Evolutionary conservation across 1,140 invertebrate species (phyloP), one percentile per base, ranked within the genome.

Genomic region (Atta cephalotes): DNA sequence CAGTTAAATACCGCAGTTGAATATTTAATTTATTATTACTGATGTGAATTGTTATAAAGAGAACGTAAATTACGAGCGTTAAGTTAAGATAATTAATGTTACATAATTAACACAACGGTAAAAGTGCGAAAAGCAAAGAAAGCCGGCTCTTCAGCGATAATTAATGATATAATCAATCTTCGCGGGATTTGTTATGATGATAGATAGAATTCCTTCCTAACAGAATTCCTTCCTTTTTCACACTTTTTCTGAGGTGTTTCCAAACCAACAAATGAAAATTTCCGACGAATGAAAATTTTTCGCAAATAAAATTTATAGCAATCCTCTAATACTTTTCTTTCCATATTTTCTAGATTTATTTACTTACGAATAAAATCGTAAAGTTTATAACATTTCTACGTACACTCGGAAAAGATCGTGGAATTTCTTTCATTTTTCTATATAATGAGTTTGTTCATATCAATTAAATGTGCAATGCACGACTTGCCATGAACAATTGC

Each of bases 401-500:
- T 31, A 3, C 14, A 31, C 21, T 80, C n/a, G 63, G 16, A 31
- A 28, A 70, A 80, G 9, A 56, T 49, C 1, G 39, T 62, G 18
- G 28, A 10, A 7, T 60, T 49, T 21, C 14, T 21, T 9, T 7
- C 12, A 7, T 39, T 6, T 35, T 45, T 18, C 2, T 66, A 31
- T 66, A 31, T n/a, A 5, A 66, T 1, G 10, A 62, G 18, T 45
- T 53, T 56, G 35, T 28, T 31, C 7, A 14, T 31, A 31, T 68
- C 6, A 14, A 35, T 28, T 58, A 58, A 7, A 82, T 16, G n/a
- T 45, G 25, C 7, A 12, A 31, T n/a, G n/a, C 25, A 18, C n/a
- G n/a, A 58, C 58, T 21, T 21, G 79, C n/a, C 5, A 4, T 31
- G 72, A 82, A 82, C 25, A 80, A 79, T 79, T 58, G 60, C 14